Evolutionary conservation across 2,113 vertebrate genomes (phyloP).

Genomic region (Ciconia boyciana): DNA sequence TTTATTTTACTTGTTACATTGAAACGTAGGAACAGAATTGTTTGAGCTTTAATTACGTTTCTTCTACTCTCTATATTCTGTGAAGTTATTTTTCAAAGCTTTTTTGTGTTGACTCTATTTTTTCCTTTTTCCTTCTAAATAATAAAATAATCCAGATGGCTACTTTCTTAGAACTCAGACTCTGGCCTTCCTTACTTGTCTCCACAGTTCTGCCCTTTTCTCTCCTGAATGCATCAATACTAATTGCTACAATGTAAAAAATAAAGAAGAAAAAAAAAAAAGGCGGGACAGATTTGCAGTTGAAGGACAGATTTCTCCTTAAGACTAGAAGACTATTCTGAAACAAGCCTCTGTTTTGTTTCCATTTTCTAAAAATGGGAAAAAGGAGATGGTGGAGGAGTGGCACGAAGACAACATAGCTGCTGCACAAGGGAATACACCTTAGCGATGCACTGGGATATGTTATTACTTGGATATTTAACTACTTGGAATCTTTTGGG

Average conservation of each 20-base stretch:
- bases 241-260: background rate
- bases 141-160: background rate
- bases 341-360: background rate
- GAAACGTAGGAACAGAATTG: background rate
- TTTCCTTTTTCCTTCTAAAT: background rate
- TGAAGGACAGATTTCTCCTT: background rate
- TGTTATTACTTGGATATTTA: background rate
- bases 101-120: background rate
- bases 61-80: background rate
- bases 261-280: background rate
- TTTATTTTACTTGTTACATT: background rate
- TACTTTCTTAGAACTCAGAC: background rate
- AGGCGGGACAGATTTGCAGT: background rate
- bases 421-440: background rate
- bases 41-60: background rate
- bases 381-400: background rate
- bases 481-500: background rate
- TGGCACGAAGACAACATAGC: background rate
- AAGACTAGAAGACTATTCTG: background rate
- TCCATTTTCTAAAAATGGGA: background rate
- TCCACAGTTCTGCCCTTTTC: background rate
- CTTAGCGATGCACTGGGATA: background rate
- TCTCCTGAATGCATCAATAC: background rate
- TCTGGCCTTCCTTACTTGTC: background rate
- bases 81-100: background rate